Evolutionary conservation across 2,113 vertebrate genomes (phyloP).

Genomic region (Apteryx mantelli): DNA sequence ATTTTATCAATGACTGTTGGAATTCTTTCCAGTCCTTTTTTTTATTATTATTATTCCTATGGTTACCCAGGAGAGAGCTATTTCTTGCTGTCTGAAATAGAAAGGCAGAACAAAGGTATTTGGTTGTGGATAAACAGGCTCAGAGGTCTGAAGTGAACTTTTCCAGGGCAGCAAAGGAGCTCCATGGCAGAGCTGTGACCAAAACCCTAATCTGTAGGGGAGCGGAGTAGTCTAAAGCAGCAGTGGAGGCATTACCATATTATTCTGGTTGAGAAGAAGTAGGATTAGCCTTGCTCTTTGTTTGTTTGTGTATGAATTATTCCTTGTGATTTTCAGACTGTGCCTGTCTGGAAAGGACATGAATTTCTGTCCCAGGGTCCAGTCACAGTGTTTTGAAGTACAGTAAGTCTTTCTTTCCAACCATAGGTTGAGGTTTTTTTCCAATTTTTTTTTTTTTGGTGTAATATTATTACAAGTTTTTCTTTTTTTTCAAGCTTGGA

Average conservation of each 20-base stretch:
- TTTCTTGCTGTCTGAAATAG: neutral
- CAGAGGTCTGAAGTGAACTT: fast-evolving
- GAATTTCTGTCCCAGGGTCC: neutral
- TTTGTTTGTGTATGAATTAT: neutral
- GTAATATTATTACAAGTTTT: neutral
- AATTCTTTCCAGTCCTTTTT: neutral
- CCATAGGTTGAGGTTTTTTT: neutral
- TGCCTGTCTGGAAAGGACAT: neutral
- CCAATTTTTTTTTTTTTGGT: neutral
- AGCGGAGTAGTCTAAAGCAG: neutral
- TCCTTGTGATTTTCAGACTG: neutral
- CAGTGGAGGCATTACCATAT: no score
- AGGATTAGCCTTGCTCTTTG: fast-evolving
- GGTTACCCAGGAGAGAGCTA: no score
- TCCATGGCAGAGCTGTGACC: neutral
- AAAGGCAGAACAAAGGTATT: neutral
- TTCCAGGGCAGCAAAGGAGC: neutral
- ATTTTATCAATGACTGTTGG: neutral
- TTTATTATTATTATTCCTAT: neutral
- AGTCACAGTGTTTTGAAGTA: neutral
- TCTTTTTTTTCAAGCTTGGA: neutral
- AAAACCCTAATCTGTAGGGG: neutral
- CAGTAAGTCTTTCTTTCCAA: neutral
- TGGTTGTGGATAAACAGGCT: neutral
- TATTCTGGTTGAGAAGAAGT: neutral